These are phyloP conservation scores for Diachasma alloeum DNA, from an alignment of 1,140 invertebrate species.

Conservation along the genomic window DNA sequence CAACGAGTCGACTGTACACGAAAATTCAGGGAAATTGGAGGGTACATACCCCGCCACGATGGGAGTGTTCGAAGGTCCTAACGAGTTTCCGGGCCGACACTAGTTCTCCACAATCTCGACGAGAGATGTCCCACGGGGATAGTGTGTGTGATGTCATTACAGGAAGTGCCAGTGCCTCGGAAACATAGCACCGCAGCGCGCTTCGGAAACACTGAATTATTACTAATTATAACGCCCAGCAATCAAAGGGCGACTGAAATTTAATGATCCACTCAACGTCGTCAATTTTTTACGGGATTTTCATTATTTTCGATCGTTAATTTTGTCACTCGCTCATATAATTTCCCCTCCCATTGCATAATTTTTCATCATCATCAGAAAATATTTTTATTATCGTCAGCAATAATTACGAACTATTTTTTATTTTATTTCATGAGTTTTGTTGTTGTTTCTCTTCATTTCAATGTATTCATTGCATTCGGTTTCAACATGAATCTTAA, in stretches of 20 bases:
- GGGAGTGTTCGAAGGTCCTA: neutral
- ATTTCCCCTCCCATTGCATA: neutral
- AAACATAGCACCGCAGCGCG: neutral
- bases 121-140: neutral
- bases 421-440: too few species aligned
- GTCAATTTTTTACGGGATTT: neutral
- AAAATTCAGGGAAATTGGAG: neutral
- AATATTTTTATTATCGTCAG: too few species aligned
- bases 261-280: neutral
- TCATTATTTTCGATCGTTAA: neutral
- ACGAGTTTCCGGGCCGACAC: neutral
- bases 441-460: too few species aligned
- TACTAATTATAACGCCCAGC: neutral
- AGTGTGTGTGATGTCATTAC: slow-evolving; percentile 5
- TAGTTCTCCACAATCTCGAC: neutral
- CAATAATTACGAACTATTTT: too few species aligned
- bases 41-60: neutral
- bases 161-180: neutral
- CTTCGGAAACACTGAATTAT: neutral
- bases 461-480: too few species aligned
- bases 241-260: neutral
- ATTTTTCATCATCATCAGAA: too few species aligned
- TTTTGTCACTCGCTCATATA: neutral
- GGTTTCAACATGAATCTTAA: too few species aligned
- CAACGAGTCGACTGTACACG: neutral